Base-by-base conservation (phyloP, 53 echinoderm and acorn worm genomes). In the Stichopus horrens region DNA sequence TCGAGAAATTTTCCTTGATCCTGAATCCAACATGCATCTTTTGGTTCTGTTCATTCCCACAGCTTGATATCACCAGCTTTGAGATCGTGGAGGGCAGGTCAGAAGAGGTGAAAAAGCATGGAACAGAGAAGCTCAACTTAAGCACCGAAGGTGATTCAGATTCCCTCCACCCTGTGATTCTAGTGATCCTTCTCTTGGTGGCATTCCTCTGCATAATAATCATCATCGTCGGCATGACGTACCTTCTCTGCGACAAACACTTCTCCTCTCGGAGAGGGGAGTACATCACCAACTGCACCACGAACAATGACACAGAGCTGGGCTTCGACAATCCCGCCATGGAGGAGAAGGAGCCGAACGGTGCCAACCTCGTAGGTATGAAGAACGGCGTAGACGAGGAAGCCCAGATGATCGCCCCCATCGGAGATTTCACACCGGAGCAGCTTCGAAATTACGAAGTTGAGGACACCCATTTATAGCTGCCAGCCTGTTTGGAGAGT, bases 401-500 rank as follows among this genome's bases (percentile, higher is more conserved):
- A 4, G 80, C 87, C 5, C 92, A 91, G 60, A 94, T 89, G 86
- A 93, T 96, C 19, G 94, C 95, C 9, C 96, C 96, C 5, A 92
- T 93, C 56, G 85, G 93, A 79, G 90, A 83, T 80, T 96, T 96
- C 86, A 92, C 86, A 14, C 90, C 87, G 18, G 96, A 94, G 86
- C 94, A 95, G 57, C 76, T 96, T 16, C 83, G 83, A 23, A 94
- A 94, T 90, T 96, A 85, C 82, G 96, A 96, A 68, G 96, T 96
- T 52, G 96, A 96, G 56, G 96, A 96, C 55, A 96, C 96, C 8
- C 96, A 96, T 76, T 92, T 96, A 77, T 96, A 93, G 74, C 66
- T 16, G 9, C 16, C 63, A 37, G 37, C 37, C 37, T 37, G 37
- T 37, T 37, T 37, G 37, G 37, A 37, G 37, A 37, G 37, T 37